Percentiles rank a stretch among this genome's conserved stretches.
These are phyloP conservation scores for Manis pentadactyla DNA, from an alignment of 2,797 vertebrate genomes.

Conservation along the genomic window DNA sequence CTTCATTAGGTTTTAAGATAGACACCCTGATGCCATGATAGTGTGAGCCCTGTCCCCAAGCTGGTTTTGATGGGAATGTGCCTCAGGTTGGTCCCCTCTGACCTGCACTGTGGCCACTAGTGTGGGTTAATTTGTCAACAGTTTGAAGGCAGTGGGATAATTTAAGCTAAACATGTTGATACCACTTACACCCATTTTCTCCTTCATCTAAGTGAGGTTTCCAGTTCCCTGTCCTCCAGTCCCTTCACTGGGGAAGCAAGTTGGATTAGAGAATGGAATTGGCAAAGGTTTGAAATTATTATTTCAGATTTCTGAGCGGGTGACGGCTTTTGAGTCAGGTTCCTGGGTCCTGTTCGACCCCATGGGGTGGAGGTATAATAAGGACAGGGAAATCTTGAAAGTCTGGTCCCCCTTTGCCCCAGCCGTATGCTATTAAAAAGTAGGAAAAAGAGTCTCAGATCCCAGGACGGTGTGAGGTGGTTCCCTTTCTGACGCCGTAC, in stretches of 20 bases:
- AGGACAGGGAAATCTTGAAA: neutral
- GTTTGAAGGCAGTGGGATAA: neutral
- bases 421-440: neutral
- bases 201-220: neutral
- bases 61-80: fast-evolving
- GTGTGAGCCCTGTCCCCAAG: fast-evolving
- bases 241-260: neutral
- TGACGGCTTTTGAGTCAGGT: neutral
- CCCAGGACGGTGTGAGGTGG: neutral
- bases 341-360: neutral
- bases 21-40: fast-evolving
- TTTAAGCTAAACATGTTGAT: neutral
- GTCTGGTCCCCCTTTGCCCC: neutral
- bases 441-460: no score
- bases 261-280: neutral
- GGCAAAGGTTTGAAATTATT: neutral
- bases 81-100: neutral
- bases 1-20: neutral
- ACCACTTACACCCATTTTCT: neutral
- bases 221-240: fast-evolving
- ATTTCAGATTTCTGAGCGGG: neutral
- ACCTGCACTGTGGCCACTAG: neutral
- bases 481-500: neutral
- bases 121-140: neutral
- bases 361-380: fast-evolving